A percentile compares a stretch with the other conserved stretches of the same genome.
Conservation (phyloP, 2,888 invertebrate genomes). For the Myopa tessellatipennis region DNA sequence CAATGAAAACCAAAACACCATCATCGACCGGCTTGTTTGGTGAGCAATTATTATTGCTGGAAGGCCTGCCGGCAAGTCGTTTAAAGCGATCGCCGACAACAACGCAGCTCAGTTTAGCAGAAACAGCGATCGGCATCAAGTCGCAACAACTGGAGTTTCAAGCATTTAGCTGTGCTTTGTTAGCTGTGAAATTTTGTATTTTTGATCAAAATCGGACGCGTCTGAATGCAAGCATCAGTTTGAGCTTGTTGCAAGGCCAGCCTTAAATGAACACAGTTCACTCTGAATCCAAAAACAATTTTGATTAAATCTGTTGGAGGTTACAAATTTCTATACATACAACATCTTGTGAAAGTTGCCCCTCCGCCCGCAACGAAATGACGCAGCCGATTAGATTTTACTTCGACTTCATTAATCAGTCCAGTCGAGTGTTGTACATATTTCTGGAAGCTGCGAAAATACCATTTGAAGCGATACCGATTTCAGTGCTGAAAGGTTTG, state of each 20-base stretch:
- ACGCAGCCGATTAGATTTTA: slow-evolving; percentile 73
- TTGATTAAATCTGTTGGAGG: background rate
- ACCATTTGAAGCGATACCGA: slow-evolving; percentile 74
- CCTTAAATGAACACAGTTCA: background rate
- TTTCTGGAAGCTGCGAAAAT: slow-evolving; percentile 76
- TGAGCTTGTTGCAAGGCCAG: slow-evolving; percentile 20
- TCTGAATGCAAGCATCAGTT: background rate
- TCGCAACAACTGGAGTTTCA: slow-evolving; percentile 9
- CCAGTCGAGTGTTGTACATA: slow-evolving; percentile 79
- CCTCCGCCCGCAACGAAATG: slow-evolving; percentile 52
- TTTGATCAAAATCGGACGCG: background rate
- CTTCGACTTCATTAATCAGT: slow-evolving; percentile 81
- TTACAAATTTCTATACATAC: background rate
- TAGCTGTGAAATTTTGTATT: background rate
- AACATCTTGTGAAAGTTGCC: slow-evolving; percentile 23
- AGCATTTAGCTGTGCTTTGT: background rate
- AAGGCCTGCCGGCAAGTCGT: slow-evolving; percentile 38
- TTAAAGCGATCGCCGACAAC: slow-evolving; percentile 48
- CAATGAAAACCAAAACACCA: slow-evolving; percentile 1
- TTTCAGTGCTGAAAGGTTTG: slow-evolving; percentile 77
- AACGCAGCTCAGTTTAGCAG: slow-evolving; percentile 48
- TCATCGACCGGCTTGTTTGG: slow-evolving; percentile 4
- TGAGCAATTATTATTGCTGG: slow-evolving; percentile 5
- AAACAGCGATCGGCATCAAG: slow-evolving; percentile 42
- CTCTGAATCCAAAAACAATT: slow-evolving; percentile 24